Conservation (phyloP, 2,888 invertebrate species). For the Synanthedon myopaeformis region DNA sequence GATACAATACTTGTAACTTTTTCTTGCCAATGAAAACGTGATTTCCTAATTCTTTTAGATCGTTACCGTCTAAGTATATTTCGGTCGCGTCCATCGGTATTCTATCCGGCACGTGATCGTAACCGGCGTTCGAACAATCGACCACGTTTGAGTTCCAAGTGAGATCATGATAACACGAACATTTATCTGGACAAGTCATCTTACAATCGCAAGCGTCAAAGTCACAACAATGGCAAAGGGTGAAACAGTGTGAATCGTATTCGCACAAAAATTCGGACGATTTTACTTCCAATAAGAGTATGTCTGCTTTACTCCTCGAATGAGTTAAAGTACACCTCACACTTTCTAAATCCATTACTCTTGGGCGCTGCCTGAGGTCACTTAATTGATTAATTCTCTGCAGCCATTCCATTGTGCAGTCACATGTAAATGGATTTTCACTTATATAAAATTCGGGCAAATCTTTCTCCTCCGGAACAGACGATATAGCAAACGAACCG, state of each 20-base stretch:
- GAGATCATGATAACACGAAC: constrained; percentile 89
- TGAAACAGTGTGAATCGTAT: constrained; percentile 86
- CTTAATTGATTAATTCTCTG: constrained; percentile 82
- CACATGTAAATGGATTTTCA: constrained; percentile 86
- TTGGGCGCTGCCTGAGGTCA: constrained; percentile 79
- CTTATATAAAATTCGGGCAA: constrained; percentile 84
- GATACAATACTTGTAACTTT: constrained; percentile 80
- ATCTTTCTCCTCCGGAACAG: constrained; percentile 75
- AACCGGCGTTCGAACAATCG: constrained; percentile 82
- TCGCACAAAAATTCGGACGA: constrained; percentile 84
- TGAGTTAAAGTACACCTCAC: constrained; percentile 83
- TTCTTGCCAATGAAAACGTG: constrained; percentile 90
- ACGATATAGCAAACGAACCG: constrained; percentile 76
- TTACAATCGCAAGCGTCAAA: constrained; percentile 93
- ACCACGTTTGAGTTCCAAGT: constrained; percentile 88
- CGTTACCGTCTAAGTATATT: constrained; percentile 86
- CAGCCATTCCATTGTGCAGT: constrained; percentile 90
- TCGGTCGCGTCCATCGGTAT: constrained; percentile 93
- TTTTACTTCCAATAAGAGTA: constrained; percentile 75
- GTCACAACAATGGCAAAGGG: constrained; percentile 89
- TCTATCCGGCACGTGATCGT: constrained; percentile 79
- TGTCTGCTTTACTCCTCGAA: constrained; percentile 71
- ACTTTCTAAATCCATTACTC: constrained; percentile 83
- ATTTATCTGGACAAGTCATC: constrained; percentile 89
- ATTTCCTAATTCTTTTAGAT: constrained; percentile 81